Base-by-base conservation (phyloP, 1,140 invertebrate species). In the Parasteatoda tepidariorum region DNA sequence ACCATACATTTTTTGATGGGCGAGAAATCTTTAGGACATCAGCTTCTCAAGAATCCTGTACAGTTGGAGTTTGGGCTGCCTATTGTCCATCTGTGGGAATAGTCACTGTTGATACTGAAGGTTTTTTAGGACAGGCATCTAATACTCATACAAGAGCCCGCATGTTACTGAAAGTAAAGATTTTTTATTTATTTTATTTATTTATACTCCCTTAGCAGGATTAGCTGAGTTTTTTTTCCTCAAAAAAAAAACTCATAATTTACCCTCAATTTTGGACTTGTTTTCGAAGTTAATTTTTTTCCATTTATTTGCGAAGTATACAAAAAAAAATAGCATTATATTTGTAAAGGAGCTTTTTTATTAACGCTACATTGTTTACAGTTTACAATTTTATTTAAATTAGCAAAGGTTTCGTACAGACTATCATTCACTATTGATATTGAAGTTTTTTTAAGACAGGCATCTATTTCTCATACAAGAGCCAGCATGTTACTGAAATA, bases 381-480 rank as follows among this genome's bases (percentile, higher is more conserved):
- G n/a, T n/a, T n/a, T n/a, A n/a, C n/a, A n/a, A n/a, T n/a, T n/a
- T n/a, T n/a, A n/a, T n/a, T n/a, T n/a, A n/a, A n/a, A n/a, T n/a
- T n/a, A n/a, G n/a, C n/a, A n/a, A n/a, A n/a, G n/a, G n/a, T n/a
- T n/a, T n/a, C n/a, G n/a, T n/a, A n/a, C n/a, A n/a, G n/a, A n/a
- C n/a, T n/a, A n/a, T n/a, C n/a, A n/a, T n/a, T 96, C 57, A 93
- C 93, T 86, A 88, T 96, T 54, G 95, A 96, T 87, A 96, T 95
- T 0, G 94, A 96, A 89, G 95, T 94, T 31, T 89, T 94, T 64
- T 88, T 93, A 57, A 93, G 93, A 84, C 87, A 93, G 33, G 92
- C 93, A 4, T 88, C 88, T 24, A 92, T 93, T 88, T 92, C 93
- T 85, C 93, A 94, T 87, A 92, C 93, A 87, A 90, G 93, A 81